Evolutionary conservation across 2,888 invertebrate species (phyloP).

Genomic region (Chalcosyrphus nemorum): DNA sequence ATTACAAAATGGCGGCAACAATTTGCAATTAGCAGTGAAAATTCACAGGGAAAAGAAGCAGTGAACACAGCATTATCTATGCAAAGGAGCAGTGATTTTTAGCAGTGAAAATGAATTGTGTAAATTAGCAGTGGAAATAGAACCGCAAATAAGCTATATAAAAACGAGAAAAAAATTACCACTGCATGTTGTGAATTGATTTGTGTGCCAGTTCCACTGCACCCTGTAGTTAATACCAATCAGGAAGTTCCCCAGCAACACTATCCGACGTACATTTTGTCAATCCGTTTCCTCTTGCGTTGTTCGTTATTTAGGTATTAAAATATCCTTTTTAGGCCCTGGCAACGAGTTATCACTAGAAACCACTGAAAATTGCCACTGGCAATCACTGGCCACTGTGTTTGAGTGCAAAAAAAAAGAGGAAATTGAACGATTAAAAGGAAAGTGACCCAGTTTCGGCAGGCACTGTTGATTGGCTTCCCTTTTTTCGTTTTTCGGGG

Average conservation of each 20-base stretch:
- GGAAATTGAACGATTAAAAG: slow-evolving; percentile 36
- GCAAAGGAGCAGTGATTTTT: too few species aligned
- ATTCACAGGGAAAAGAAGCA: too few species aligned
- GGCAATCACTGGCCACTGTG: background rate
- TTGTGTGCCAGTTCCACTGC: too few species aligned
- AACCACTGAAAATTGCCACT: background rate
- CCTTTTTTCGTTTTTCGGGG: slow-evolving; percentile 3
- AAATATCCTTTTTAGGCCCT: slow-evolving; percentile 27
- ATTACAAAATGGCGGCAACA: too few species aligned
- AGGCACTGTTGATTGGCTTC: slow-evolving; percentile 24
- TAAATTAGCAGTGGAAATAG: too few species aligned
- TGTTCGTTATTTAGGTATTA: slow-evolving; percentile 26
- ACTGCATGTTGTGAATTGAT: too few species aligned
- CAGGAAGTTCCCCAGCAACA: background rate
- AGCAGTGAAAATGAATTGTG: too few species aligned
- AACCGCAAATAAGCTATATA: too few species aligned
- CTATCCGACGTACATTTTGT: slow-evolving; percentile 27
- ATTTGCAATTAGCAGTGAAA: too few species aligned
- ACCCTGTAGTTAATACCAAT: slow-evolving; percentile 13
- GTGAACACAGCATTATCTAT: too few species aligned
- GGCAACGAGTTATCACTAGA: slow-evolving; percentile 29
- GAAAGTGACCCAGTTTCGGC: slow-evolving; percentile 25
- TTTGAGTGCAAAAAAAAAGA: slow-evolving; percentile 13
- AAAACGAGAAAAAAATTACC: too few species aligned
- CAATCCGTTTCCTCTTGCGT: slow-evolving; percentile 43